A percentile compares a stretch with the other conserved stretches of the same genome.
These are phyloP conservation scores for Leptinotarsa texana DNA, from an alignment of 1,140 invertebrate genomes.

Conservation along the genomic window DNA sequence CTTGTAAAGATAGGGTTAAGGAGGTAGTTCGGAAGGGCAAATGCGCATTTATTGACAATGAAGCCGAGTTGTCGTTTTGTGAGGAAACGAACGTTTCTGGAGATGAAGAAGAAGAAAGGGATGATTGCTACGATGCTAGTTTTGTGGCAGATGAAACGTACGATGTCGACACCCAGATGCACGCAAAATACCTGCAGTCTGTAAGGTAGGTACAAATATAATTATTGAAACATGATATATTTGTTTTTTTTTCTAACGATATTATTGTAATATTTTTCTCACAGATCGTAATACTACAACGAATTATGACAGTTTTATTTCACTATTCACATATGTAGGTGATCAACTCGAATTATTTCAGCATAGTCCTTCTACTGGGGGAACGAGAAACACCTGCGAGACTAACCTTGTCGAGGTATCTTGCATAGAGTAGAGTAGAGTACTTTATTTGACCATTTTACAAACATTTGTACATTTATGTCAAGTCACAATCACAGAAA, in stretches of 20 bases:
- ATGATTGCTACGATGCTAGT: slow-evolving; percentile 46
- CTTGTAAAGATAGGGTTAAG: background rate
- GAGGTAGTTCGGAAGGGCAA: background rate
- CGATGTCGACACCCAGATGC: slow-evolving; percentile 42
- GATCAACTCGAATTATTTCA: too few relatives aligned
- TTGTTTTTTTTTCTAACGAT: slow-evolving; percentile 17
- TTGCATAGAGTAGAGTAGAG: too few relatives aligned
- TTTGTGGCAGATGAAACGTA: slow-evolving; percentile 51
- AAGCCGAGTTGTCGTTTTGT: slow-evolving; percentile 46
- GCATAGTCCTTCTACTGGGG: too few relatives aligned
- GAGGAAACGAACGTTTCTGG: slow-evolving; percentile 40
- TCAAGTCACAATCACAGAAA: too few relatives aligned
- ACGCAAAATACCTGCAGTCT: slow-evolving; percentile 49
- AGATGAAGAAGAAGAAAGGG: slow-evolving; percentile 41
- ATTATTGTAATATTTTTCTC: background rate
- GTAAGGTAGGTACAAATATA: slow-evolving; percentile 38
- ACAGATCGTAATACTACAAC: background rate
- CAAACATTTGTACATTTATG: too few relatives aligned
- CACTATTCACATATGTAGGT: too few relatives aligned
- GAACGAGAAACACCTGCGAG: too few relatives aligned
- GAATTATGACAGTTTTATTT: background rate
- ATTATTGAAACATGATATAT: background rate
- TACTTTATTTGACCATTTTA: too few relatives aligned
- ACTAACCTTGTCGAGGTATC: too few relatives aligned
- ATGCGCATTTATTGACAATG: slow-evolving; percentile 44